Evolutionary conservation across 1,140 invertebrate genomes (phyloP), one percentile per base, ranked within the genome.

Genomic region (Vanessa atalanta): DNA sequence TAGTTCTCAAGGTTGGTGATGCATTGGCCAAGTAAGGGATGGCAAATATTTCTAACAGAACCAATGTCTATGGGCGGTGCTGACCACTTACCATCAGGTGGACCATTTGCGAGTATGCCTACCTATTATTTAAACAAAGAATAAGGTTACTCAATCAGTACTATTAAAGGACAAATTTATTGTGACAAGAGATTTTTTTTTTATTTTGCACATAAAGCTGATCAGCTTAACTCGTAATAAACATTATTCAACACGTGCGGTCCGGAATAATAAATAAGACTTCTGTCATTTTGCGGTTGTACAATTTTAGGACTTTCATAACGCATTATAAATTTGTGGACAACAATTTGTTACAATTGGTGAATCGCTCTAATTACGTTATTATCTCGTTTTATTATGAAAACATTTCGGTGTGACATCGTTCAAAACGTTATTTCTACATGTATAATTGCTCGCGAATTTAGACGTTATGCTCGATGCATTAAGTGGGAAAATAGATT

Each of bases 241-340:
- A 57, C 11, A 57, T 57, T 37, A 61, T 61, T 61, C 31, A 61
- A 11, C 57, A 14, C 57, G 43, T 48, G 69, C 23, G 67, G 67
- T 48, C 51, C 26, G 37, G 64, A 73, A 73, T 73, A 73, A 76
- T 76, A 79, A 76, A 79, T 76, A 76, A 66, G 64, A 31, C 14
- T 47, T 31, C 70, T 69, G 64, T 65, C 68, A 73, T 55, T 68
- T 72, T 71, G 74, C 50, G 77, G 77, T 71, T 70, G 55, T 67
- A 79, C 74, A 69, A 79, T 73, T 76, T 79, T 67, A 75, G 68
- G n/a, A 55, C 69, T 43, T 64, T 75, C 68, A 75, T 71, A 75
- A 66, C 64, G 47, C 47, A 31, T 65, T 70, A 75, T 71, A 75
- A 66, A 75, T 71, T 71, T 66, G 37, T 47, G 51, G 55, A 48